phyloP scores from a whole-genome alignment of 2,113 vertebrate species.

The Lasiurus borealis region DNA sequence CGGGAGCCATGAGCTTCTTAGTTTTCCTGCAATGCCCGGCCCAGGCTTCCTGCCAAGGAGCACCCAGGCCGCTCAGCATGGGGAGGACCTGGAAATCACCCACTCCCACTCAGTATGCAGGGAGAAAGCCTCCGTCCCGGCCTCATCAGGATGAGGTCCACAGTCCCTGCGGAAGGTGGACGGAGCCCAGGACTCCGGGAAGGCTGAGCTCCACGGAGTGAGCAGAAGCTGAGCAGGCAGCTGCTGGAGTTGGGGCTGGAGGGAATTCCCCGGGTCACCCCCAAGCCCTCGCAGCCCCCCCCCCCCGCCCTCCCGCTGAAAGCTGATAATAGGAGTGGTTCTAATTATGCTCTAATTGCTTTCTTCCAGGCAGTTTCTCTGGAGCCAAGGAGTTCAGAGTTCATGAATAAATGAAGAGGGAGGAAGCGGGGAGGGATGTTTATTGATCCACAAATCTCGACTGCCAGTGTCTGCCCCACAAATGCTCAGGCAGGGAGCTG shows the following conservation, averaged over 20 bases:
- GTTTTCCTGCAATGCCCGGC: neutral
- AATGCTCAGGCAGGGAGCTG: slow-evolving; percentile 18
- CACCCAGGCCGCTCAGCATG: neutral
- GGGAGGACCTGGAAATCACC: neutral
- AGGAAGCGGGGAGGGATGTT: slow-evolving; percentile 62
- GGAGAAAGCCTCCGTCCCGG: neutral
- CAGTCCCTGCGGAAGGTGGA: neutral
- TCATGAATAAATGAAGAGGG: slow-evolving; percentile 54
- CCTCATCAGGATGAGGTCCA: neutral
- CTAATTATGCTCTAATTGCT: slow-evolving; percentile 82
- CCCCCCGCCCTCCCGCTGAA: slow-evolving; percentile 31
- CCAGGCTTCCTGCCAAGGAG: neutral
- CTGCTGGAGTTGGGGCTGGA: neutral
- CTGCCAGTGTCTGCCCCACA: slow-evolving; percentile 53
- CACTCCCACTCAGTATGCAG: neutral
- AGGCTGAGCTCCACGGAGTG: neutral
- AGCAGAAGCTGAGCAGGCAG: slow-evolving; percentile 10
- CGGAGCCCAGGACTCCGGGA: neutral
- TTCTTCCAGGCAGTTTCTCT: slow-evolving; percentile 78
- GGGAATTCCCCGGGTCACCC: slow-evolving; percentile 61
- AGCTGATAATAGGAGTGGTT: slow-evolving; percentile 71
- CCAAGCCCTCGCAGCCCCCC: neutral
- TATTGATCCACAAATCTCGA: slow-evolving; percentile 68
- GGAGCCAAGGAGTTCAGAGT: slow-evolving; percentile 77
- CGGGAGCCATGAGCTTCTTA: neutral